Evolutionary conservation across 2,888 invertebrate genomes (phyloP).

Genomic region (Temnothorax ravouxi): DNA sequence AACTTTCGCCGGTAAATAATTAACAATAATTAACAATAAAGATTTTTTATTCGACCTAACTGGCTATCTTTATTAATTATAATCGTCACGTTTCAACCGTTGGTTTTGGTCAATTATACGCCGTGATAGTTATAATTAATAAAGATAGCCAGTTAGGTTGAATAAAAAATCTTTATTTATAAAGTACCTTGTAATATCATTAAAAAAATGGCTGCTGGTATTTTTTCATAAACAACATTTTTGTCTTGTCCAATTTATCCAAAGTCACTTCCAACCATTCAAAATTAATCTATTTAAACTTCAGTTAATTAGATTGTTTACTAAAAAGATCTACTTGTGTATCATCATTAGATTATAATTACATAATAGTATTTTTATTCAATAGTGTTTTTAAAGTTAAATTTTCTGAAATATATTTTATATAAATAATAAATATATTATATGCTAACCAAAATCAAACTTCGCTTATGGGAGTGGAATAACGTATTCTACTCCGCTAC

Average conservation of each 20-base stretch:
- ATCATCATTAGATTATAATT: neutral
- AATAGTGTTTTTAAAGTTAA: neutral
- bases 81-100: too few relatives aligned
- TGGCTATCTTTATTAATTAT: too few relatives aligned
- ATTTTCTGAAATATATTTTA: neutral
- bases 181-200: neutral
- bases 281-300: neutral
- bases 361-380: neutral
- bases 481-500: constrained; percentile 25
- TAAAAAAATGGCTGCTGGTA: neutral
- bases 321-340: neutral
- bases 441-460: neutral
- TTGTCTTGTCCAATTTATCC: neutral
- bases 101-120: too few relatives aligned
- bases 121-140: too few relatives aligned
- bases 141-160: too few relatives aligned
- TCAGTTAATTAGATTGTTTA: neutral
- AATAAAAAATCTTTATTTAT: too few relatives aligned
- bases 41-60: too few relatives aligned
- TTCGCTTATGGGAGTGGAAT: neutral
- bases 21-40: too few relatives aligned
- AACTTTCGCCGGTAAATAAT: too few relatives aligned
- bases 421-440: neutral
- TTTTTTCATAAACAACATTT: neutral
- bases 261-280: too few relatives aligned